phyloP scores from a whole-genome alignment of 2,113 vertebrate genomes.

The Columba janthina region DNA sequence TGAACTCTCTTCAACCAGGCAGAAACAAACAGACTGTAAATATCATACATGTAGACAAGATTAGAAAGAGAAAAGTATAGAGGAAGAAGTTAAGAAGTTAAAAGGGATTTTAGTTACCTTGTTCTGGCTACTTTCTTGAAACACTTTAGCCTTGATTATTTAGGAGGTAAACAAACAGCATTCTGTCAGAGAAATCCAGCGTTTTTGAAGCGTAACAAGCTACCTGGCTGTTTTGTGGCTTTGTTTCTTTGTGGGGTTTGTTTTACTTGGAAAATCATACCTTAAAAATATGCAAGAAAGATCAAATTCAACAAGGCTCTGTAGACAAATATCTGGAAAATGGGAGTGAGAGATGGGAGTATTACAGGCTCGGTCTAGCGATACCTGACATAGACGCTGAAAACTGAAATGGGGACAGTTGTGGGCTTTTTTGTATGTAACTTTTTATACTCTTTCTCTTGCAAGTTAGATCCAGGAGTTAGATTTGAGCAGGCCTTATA shows the following conservation, averaged over 20 bases:
- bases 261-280: not conserved
- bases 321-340: not conserved
- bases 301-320: not conserved
- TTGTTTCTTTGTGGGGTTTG: not conserved
- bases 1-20: not conserved
- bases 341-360: not conserved
- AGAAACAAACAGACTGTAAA: not conserved
- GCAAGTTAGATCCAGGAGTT: slow-evolving; percentile 63
- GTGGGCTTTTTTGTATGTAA: not conserved
- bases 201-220: not conserved
- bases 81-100: not conserved
- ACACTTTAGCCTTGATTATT: not conserved
- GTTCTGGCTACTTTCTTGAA: not conserved
- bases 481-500: slow-evolving; percentile 69
- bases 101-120: not conserved
- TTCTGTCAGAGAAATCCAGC: not conserved
- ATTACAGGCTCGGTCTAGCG: not conserved
- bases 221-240: not conserved
- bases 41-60: not conserved
- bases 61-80: not conserved
- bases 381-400: not conserved
- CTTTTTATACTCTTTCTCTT: slow-evolving; percentile 61
- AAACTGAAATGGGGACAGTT: slow-evolving; percentile 55
- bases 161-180: not conserved
- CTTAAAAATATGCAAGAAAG: not conserved